Conservation (phyloP, 2,797 vertebrate species). For the Aeoliscus strigatus region DNA sequence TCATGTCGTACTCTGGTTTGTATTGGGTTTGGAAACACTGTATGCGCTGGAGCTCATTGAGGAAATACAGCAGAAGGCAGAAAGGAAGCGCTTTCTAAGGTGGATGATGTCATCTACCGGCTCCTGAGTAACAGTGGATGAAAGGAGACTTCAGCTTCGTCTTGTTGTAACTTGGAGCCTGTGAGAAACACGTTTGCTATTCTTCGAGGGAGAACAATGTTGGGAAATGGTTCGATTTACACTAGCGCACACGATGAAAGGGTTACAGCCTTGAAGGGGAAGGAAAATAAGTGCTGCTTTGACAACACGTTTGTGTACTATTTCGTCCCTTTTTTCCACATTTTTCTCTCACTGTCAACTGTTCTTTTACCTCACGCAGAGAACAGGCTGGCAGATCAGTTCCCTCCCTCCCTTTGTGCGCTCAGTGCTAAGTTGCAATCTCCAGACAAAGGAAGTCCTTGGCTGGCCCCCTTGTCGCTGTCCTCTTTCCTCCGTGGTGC, state of each 20-base stretch:
- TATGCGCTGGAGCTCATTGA: constrained; percentile 26
- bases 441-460: constrained; percentile 63
- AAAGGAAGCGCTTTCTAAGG: too few species aligned
- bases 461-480: constrained; percentile 28
- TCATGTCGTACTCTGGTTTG: not conserved
- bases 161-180: constrained; percentile 32
- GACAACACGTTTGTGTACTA: constrained; percentile 2
- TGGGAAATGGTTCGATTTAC: constrained; percentile 61
- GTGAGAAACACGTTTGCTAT: constrained; percentile 52
- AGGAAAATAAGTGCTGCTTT: constrained; percentile 22
- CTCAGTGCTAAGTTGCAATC: constrained; percentile 50
- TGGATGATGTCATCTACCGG: constrained; percentile 43
- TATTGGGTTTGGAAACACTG: constrained; percentile 15
- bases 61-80: constrained; percentile 14
- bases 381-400: constrained; percentile 4
- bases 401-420: constrained; percentile 15
- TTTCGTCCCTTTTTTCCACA: constrained; percentile 4
- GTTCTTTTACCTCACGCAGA: constrained; percentile 13
- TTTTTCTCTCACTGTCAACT: not conserved
- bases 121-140: constrained; percentile 31
- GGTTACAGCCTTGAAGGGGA: constrained; percentile 1
- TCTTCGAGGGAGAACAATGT: constrained; percentile 62
- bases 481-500: constrained; percentile 19
- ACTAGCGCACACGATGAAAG: constrained; percentile 36
- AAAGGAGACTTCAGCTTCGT: constrained; percentile 20